Conservation (phyloP, 2,113 vertebrate genomes). For the Colistium nudipinnis region DNA sequence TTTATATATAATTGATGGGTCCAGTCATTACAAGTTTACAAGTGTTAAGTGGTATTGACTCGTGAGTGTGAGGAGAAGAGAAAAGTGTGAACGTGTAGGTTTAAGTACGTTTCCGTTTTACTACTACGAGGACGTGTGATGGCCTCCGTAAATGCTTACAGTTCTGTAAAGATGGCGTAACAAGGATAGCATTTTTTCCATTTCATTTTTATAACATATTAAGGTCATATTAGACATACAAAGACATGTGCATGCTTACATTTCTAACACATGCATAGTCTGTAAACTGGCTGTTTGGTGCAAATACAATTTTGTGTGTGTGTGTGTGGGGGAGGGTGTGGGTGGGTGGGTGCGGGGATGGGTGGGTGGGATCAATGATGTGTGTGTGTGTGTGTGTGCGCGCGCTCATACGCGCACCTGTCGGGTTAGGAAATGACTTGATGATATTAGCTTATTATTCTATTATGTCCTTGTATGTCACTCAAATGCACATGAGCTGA, state of each 20-base stretch:
- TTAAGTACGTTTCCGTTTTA: constrained; percentile 43
- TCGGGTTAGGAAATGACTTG: constrained; percentile 49
- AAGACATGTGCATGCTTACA: too few species aligned
- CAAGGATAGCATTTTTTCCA: too few species aligned
- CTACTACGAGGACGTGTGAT: constrained; percentile 46
- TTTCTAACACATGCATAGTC: too few species aligned
- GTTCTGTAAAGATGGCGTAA: not conserved
- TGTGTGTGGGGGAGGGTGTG: too few species aligned
- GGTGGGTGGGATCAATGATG: too few species aligned
- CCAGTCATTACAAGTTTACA: constrained; percentile 67
- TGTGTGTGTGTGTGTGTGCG: not conserved
- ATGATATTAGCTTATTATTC: too few species aligned
- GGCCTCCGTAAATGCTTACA: constrained; percentile 6
- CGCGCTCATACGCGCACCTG: not conserved
- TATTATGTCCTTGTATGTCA: constrained; percentile 46
- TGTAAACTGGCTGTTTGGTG: too few species aligned
- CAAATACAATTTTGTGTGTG: too few species aligned
- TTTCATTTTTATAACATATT: too few species aligned
- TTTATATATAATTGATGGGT: constrained; percentile 72
- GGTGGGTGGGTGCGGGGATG: too few species aligned
- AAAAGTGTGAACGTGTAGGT: constrained; percentile 56
- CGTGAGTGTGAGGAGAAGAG: constrained; percentile 58
- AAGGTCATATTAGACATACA: too few species aligned
- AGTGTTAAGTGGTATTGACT: constrained; percentile 75
- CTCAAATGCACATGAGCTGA: constrained; percentile 51